Percentiles rank a stretch among this genome's conserved stretches.
These are phyloP conservation scores for Pygocentrus nattereri DNA, from an alignment of 2,797 vertebrate genomes.

Conservation along the genomic window DNA sequence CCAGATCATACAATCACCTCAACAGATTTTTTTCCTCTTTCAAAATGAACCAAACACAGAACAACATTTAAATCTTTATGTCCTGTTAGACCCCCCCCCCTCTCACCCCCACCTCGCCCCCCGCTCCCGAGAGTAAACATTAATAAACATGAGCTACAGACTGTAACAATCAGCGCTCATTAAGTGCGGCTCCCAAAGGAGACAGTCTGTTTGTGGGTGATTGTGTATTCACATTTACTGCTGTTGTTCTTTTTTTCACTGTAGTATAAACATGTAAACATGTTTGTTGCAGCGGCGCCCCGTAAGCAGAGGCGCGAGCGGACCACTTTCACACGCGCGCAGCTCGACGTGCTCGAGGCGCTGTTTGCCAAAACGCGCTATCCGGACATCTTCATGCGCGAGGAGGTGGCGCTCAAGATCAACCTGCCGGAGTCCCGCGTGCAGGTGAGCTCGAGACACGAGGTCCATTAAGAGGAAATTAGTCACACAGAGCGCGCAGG, in stretches of 20 bases:
- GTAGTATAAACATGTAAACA: not conserved
- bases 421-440: conserved; percentile 95
- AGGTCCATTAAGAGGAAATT: not conserved
- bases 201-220: not conserved
- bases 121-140: not conserved
- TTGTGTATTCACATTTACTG: not conserved
- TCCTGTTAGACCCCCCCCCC: not conserved
- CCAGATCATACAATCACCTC: no score
- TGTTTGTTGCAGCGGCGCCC: conserved; percentile 67
- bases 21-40: no score
- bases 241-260: no score
- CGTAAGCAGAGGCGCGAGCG: conserved; percentile 94
- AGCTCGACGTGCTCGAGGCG: conserved; percentile 92
- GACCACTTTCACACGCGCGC: conserved; percentile 93
- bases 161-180: not conserved
- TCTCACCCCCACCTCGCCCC: no score
- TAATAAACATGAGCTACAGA: conserved; percentile 1
- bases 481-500: not conserved
- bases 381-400: conserved; percentile 97
- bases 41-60: not conserved
- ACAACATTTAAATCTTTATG: not conserved
- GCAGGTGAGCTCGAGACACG: conserved; percentile 80
- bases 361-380: conserved; percentile 95
- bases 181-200: not conserved
- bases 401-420: conserved; percentile 96